Conservation (phyloP, 1,140 invertebrate species). For the Bombus huntii region DNA sequence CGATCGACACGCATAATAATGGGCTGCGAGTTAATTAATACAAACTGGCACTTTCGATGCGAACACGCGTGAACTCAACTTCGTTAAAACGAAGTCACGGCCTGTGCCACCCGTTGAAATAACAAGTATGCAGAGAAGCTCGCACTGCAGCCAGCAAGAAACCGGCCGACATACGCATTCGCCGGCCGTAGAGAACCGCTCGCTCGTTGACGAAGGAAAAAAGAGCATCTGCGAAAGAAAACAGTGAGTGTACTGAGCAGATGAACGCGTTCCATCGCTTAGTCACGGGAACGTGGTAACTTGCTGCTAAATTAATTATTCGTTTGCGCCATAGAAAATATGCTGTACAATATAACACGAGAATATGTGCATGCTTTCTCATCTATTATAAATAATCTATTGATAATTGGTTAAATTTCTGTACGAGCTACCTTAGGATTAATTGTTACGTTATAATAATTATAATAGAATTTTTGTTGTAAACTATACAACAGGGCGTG, state of each 20-base stretch:
- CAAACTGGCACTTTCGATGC: conserved; percentile 12
- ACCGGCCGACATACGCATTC: conserved; percentile 18
- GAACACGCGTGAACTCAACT: conserved; percentile 34
- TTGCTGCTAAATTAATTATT: conserved; percentile 33
- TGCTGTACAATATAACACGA: background rate
- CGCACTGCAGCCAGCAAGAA: conserved; percentile 22
- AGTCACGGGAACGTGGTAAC: background rate
- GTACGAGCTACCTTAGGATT: no score
- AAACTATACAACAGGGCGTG: no score
- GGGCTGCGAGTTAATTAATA: conserved; percentile 24
- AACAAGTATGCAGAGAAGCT: conserved; percentile 28
- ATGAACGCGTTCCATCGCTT: conserved; percentile 10
- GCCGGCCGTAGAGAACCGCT: background rate
- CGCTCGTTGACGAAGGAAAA: conserved; percentile 14
- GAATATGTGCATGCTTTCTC: background rate
- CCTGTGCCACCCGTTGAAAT: conserved; percentile 4
- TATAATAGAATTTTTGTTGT: no score
- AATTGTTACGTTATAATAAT: no score
- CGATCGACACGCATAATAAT: conserved; percentile 47
- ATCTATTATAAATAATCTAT: no score
- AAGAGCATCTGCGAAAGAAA: conserved; percentile 43
- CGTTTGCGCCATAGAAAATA: background rate
- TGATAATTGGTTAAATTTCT: no score
- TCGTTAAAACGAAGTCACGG: background rate
- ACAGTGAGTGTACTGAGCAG: background rate